Evolutionary conservation across 2,797 vertebrate species (phyloP), one percentile per base, ranked within the genome.

Genomic region (Mycteria americana): DNA sequence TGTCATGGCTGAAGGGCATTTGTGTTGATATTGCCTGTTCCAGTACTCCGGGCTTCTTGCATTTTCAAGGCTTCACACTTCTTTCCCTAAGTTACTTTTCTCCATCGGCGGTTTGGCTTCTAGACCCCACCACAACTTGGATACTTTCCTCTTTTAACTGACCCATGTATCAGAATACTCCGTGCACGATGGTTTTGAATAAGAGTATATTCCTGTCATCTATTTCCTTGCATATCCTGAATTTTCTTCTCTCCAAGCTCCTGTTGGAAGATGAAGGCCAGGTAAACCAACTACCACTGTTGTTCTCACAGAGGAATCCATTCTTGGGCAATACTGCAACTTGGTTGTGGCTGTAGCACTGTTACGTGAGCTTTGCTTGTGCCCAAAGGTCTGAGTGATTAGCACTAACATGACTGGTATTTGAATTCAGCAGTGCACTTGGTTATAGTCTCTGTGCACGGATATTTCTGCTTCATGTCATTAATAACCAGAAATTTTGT

Each of bases 401-500:
- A 89, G 53, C 1, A 0, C 39, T 84, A 92, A 92, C 39, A 62
- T 11, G 30, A 46, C 73, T 81, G 76, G 57, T 74, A 51, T 80
- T 93, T 88, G 46, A 87, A 77, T 89, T 74, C 86, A 92, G 51
- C 37, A 56, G 13, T 63, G 48, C 7, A 1, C 77, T 91, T 79
- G 53, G n/a, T 91, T 87, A 54, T 39, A 59, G 30, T 54, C 85
- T 80, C 51, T 92, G 57, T 75, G 17, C 73, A 75, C 1, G 7
- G 81, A 53, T 93, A 91, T 64, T 93, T 87, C 57, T 74, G 33
- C 60, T 50, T 74, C 3, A 0, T n/a, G 51, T 74, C 72, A 85
- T 57, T 94, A 85, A 77, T 85, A 94, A 93, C 41, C 17, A 95
- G 56, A 62, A 68, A 79, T 37, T 64, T 43, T 57, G 41, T 72